phyloP scores from a whole-genome alignment of 2,113 vertebrate genomes.

The Salvelinus sp. region DNA sequence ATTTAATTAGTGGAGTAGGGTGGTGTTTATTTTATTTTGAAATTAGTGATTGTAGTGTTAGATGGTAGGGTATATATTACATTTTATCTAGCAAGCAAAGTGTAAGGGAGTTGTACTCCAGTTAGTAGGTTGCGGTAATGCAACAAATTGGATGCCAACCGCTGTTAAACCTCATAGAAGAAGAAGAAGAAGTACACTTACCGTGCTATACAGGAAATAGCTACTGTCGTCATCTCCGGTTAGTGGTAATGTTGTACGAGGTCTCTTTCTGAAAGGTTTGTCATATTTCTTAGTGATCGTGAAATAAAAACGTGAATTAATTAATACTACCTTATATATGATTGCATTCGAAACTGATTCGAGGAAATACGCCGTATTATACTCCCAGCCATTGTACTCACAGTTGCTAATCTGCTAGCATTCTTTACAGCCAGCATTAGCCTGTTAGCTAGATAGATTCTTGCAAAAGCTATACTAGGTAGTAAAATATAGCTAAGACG shows the following conservation, averaged over 20 bases:
- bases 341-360: not conserved
- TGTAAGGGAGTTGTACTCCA: no score
- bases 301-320: not conserved
- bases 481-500: no score
- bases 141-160: no score
- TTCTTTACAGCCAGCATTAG: not conserved
- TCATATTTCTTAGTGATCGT: constrained; percentile 9
- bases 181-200: no score
- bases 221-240: constrained; percentile 22
- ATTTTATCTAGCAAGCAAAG: no score
- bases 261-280: constrained; percentile 61
- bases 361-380: not conserved
- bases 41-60: no score
- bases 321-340: no score
- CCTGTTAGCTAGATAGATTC: not conserved
- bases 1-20: no score
- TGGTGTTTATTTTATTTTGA: no score
- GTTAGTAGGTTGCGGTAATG: no score
- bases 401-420: not conserved
- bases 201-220: constrained; percentile 5
- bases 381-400: not conserved
- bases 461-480: not conserved
- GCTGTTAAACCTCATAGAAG: no score
- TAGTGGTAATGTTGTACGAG: constrained; percentile 28
- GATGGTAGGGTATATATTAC: no score